These are phyloP conservation scores for Pelobates cultripes DNA, from an alignment of 2,797 vertebrate species.

Conservation along the genomic window DNA sequence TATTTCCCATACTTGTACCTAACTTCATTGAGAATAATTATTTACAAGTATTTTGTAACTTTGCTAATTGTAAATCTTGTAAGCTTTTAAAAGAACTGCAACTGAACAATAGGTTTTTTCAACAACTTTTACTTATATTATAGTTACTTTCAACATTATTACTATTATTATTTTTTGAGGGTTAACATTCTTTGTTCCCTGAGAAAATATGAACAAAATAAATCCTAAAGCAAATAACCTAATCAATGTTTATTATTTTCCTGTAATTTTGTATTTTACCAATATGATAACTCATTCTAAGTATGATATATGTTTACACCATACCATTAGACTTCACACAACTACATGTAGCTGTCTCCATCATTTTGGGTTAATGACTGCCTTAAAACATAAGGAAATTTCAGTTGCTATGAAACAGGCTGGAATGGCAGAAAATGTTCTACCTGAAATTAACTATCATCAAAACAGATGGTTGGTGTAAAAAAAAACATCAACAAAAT, in stretches of 20 bases:
- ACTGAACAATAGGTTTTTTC: too few relatives aligned
- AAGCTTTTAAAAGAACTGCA: too few relatives aligned
- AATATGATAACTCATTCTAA: slow-evolving; percentile 13
- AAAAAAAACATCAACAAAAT: slow-evolving; percentile 8
- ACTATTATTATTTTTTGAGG: neutral
- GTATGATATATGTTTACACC: slow-evolving; percentile 22
- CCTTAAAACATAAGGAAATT: slow-evolving; percentile 36
- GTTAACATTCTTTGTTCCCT: neutral
- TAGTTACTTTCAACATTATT: neutral
- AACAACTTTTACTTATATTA: too few relatives aligned
- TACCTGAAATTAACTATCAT: slow-evolving; percentile 41
- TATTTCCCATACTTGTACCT: too few relatives aligned
- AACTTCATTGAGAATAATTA: too few relatives aligned
- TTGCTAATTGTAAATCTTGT: too few relatives aligned
- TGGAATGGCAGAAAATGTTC: slow-evolving; percentile 10
- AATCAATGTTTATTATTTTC: slow-evolving; percentile 39
- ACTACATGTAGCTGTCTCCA: slow-evolving; percentile 20
- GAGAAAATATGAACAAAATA: neutral
- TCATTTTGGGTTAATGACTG: slow-evolving; percentile 33
- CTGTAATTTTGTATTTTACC: slow-evolving; percentile 24
- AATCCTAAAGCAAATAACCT: slow-evolving; percentile 14
- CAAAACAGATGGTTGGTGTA: slow-evolving; percentile 45
- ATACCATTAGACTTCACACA: slow-evolving; percentile 33
- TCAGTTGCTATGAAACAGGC: slow-evolving; percentile 48
- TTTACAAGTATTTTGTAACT: too few relatives aligned